Base-by-base conservation (phyloP, 2,797 vertebrate species). In the Schizothorax lantsangensis region DNA sequence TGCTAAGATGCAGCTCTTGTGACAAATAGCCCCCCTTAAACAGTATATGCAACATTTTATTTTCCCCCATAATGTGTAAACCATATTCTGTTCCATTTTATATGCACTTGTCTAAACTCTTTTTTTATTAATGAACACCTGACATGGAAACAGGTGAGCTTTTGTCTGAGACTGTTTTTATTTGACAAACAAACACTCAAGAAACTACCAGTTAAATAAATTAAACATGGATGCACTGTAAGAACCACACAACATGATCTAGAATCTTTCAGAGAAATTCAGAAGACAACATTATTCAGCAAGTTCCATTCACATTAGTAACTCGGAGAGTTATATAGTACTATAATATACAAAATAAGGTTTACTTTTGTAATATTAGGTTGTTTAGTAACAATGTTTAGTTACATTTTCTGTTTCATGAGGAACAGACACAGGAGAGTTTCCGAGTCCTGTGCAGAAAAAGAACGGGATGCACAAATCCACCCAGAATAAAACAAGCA, bases 401-500 rank as follows among this genome's bases (percentile, higher is more conserved):
- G 9, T 69, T 40, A 23, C 19, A 71, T 10, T 71, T 71, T 21
- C 68, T 40, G 8, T 43, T 83, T 33, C 59, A 57, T 23, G 12
- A 14, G 19, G 11, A 74, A 23, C 54, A 64, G 9, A 59, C 1
- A 26, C 69, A 64, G n/a, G 9, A 2, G 26, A 62, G 38, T 84
- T 84, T 64, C 14, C 40, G 57, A 64, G 19, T 49, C 0, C 82
- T 30, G 2, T 49, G 30, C 40, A 84, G 57, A 36, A 47, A 84
- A n/a, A 75, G 17, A 77, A 49, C 1, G 9, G 82, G 72, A 14
- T 75, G 72, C 11, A 77, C 72, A 77, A 45, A 84, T 15, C 57
- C 82, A n/a, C 69, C 40, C 82, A 84, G 3, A 47, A 75, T 14
- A 64, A 66, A 84, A 66, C 71, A 84, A 62, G 1, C 4, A 7